Evolutionary conservation across 2,888 invertebrate genomes (phyloP), one percentile per base, ranked within the genome.

Genomic region (Tethea ocularis): DNA sequence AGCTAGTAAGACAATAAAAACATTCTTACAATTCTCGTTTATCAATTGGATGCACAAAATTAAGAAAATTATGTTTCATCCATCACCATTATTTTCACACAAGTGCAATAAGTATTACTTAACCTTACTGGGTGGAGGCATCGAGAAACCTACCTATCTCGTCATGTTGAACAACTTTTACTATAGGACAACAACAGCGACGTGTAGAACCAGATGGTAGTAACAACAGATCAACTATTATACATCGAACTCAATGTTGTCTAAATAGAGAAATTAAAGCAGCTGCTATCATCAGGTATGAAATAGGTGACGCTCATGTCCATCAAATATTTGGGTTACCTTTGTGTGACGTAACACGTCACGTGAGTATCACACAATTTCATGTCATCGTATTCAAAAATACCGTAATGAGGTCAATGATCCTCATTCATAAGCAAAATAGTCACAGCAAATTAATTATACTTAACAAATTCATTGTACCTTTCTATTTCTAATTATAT

Each of bases 281-380:
- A 46, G 20, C 41, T 20, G 46, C 8, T 20, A 46, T 20, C 46
- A 20, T 46, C 46, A 46, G 46, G 17, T 20, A 46, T 46, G 26
- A 46, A 10, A 10, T 20, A 20, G 20, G 17, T 20, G 46, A 46
- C 38, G n/a, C 15, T 15, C 15, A 13, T 15, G 1, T 17, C 17
- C 29, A 6, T n/a, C 26, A n/a, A 26, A 33, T 20, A 54, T 33
- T 33, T 36, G 36, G 54, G 54, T 54, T 54, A 54, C 54, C 54
- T 33, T n/a, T 13, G 1, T 13, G 11, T 54, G 54, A 59, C 57
- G 52, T 33, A 29, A 23, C 63, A 56, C 41, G 62, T 65, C 73
- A 73, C 68, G 72, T 59, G 64, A 72, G 23, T 17, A 68, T 67
- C 73, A 68, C 62, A 63, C 68, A 59, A 64, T 58, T 23, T 23